These are phyloP conservation scores for Ophiothrix spiculata DNA, from an alignment of 35 echinoderm and acorn worm genomes.

Conservation along the genomic window DNA sequence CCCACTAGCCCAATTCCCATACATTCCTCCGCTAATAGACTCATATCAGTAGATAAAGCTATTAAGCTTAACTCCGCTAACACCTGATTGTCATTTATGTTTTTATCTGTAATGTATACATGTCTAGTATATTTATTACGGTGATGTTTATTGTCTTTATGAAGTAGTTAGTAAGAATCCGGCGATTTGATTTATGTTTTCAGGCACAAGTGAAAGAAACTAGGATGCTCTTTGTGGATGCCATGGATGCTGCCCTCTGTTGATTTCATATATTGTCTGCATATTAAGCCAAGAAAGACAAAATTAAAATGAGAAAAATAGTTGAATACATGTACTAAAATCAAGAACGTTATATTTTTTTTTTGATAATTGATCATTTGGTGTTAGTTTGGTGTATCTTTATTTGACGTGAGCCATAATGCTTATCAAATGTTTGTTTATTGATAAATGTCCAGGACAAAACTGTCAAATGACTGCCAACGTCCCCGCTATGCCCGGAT, in stretches of 20 bases:
- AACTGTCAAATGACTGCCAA: no score
- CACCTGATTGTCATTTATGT: neutral
- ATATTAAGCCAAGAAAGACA: no score
- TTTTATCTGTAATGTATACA: neutral
- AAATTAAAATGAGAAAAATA: neutral
- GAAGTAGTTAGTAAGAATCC: neutral
- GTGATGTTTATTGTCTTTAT: neutral
- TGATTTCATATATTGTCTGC: no score
- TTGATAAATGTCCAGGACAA: neutral
- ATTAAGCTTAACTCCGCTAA: neutral
- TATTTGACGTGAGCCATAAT: neutral
- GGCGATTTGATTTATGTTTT: neutral
- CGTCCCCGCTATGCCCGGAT: no score
- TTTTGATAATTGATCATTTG: neutral
- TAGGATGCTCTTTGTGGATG: neutral
- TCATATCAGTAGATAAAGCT: neutral
- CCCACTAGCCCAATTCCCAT: neutral
- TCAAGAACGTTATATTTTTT: neutral
- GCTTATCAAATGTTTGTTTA: neutral
- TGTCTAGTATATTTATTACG: neutral
- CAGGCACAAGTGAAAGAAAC: neutral
- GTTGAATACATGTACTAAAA: neutral
- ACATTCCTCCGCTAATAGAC: neutral
- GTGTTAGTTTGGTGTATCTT: neutral
- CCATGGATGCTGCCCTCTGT: neutral